Base-by-base conservation (phyloP, 2,888 invertebrate species). In the Philereme transversata region DNA sequence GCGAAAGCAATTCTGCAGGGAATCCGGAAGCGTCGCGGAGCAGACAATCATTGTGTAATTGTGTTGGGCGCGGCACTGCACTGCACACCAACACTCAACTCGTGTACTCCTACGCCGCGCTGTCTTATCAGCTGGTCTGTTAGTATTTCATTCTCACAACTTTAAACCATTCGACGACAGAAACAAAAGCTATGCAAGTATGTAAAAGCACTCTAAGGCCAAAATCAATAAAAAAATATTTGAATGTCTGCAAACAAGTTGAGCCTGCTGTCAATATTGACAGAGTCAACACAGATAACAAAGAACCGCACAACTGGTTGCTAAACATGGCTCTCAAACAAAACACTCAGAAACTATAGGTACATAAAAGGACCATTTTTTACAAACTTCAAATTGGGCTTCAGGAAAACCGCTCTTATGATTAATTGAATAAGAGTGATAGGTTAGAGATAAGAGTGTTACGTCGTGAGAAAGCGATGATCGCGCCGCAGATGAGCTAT, bases 21-120 rank as follows among this genome's bases (percentile, higher is more conserved):
- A 90, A 87, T 89, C 90, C 88, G 88, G 88, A 89, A 88, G 82
- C 81, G 74, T 75, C 73, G 76, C 75, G 72, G 71, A 75, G 78
- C 76, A 77, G 81, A 77, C 81, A 74, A 78, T 87, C 86, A 88
- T 89, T 87, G 86, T 87, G 85, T 84, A 88, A 88, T 87, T 83
- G 85, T 83, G 81, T 80, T 82, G 82, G 83, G 75, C 78, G 82
- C 83, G 82, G 69, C 54, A 57, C 38, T 57, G 64, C 57, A 57
- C 60, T 45, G 66, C 56, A 22, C 22, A 22, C 22, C 22, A 52
- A 45, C 43, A 46, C 43, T 44, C 8, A 3, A 9, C 41, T 22
- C 47, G 41, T 62, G 46, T 36, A 49, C 38, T 52, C 35, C 51
- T 34, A 43, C 36, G 41, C 11, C n/a, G 54, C 36, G 41, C 11